phyloP scores from a whole-genome alignment of 2,113 vertebrate species.

The Hystrix brachyura region DNA sequence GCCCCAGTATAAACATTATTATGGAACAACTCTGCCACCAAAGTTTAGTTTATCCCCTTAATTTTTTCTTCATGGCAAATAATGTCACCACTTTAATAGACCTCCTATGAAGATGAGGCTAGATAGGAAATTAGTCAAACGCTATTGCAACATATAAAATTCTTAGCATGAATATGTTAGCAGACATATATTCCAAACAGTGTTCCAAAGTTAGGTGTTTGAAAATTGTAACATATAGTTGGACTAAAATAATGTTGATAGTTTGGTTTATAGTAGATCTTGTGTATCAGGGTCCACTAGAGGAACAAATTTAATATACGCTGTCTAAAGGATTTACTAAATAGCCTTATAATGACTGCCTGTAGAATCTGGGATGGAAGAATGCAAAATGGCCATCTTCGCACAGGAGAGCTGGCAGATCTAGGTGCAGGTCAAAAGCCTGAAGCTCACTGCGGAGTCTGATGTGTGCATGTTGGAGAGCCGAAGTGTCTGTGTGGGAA shows the following conservation, averaged over 20 bases:
- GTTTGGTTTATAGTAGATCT: background rate
- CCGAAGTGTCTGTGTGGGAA: background rate
- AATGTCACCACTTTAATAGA: background rate
- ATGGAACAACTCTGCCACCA: background rate
- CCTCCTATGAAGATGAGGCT: background rate
- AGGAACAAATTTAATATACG: background rate
- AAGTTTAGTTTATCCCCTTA: background rate
- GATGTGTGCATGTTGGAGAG: background rate
- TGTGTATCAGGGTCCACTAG: background rate
- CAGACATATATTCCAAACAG: background rate
- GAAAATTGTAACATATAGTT: constrained; percentile 46
- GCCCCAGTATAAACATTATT: background rate
- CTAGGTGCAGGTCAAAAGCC: background rate
- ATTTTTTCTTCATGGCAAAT: background rate
- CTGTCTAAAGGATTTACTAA: background rate
- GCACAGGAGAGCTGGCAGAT: background rate
- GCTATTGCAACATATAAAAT: background rate
- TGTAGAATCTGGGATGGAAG: background rate
- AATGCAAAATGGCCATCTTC: background rate
- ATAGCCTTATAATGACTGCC: background rate
- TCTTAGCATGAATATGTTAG: background rate
- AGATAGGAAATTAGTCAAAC: background rate
- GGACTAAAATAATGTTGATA: background rate
- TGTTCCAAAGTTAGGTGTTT: constrained; percentile 10
- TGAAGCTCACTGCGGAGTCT: background rate